Evolutionary conservation across 2,888 invertebrate genomes (phyloP).

Genomic region (Pachycephus smyrnensis): DNA sequence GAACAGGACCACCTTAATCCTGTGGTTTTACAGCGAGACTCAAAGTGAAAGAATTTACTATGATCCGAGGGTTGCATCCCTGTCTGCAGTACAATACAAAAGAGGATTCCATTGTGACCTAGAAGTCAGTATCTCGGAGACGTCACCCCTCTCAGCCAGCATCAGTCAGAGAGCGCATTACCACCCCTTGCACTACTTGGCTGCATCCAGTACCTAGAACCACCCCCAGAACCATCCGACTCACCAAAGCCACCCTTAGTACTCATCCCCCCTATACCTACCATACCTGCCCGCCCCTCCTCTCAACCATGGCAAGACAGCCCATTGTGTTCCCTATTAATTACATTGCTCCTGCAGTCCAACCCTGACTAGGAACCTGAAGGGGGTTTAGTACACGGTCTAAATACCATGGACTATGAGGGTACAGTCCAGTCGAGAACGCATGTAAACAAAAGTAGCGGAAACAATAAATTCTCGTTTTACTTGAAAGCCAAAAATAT

Average conservation of each 20-base stretch:
- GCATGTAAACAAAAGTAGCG: neutral
- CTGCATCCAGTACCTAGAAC: constrained; percentile 15
- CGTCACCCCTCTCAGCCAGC: constrained; percentile 44
- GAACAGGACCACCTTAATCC: neutral
- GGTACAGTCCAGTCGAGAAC: constrained; percentile 38
- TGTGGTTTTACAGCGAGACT: neutral
- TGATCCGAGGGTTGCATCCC: constrained; percentile 10
- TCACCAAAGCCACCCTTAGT: constrained; percentile 24
- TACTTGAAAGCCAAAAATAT: neutral
- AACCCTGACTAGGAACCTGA: constrained; percentile 32
- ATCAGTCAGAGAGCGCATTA: constrained; percentile 58
- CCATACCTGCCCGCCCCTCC: constrained; percentile 38
- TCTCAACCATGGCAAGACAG: constrained; percentile 46
- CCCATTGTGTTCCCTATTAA: constrained; percentile 60
- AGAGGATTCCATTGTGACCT: constrained; percentile 47
- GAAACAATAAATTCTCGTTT: neutral
- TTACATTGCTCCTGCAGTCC: constrained; percentile 53
- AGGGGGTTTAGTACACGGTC: constrained; percentile 39
- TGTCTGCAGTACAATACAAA: constrained; percentile 8
- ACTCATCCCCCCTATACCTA: constrained; percentile 26
- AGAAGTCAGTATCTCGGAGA: constrained; percentile 51
- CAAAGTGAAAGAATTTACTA: neutral
- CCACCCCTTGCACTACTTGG: constrained; percentile 27
- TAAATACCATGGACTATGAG: constrained; percentile 48
- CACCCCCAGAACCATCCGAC: constrained; percentile 2